Base-by-base conservation (phyloP, 2,888 invertebrate genomes). In the Rhimphoctona megacephalus region DNA sequence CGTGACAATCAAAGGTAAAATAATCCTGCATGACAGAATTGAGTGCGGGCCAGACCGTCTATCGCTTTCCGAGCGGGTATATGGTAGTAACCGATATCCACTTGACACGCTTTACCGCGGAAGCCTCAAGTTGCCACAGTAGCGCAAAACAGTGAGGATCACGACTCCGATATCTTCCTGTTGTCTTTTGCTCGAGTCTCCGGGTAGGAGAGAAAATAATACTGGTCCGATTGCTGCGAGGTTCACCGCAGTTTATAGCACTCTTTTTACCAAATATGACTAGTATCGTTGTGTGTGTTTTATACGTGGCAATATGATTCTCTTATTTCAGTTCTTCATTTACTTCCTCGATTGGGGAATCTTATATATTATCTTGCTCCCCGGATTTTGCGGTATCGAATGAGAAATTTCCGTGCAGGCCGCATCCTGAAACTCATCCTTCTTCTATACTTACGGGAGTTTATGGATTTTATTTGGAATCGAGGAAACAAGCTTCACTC, bases 1-100 rank as follows among this genome's bases (percentile, higher is more conserved):
- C 57, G 70, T 79, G 88, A 90, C 91, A 91, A 93, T 94, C 91
- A 90, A 90, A 91, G 89, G 94, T 94, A 94, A 94, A 91, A 94
- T 90, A 93, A 94, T 93, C 91, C 92, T 86, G 90, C 93, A 91
- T 93, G 92, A 92, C 92, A 91, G 61, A 49, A 80, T 54, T 30
- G 46, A 67, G 52, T 30, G 49, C 36, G 7, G 89, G 87, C 83
- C 85, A 88, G 89, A 88, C 39, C 70, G 78, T 70, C 69, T 61
- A 64, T 77, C 43, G 66, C 70, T 11, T 43, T 19, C 7, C 25
- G 49, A 78, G 69, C 46, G 25, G 36, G 4, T 46, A 57, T 73
- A 64, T 33, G 22, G 72, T 83, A 76, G 88, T 88, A 88, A 88
- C 82, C 85, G 86, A 88, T 88, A 88, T 86, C 85, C 77, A 81